These are phyloP conservation scores for Sabellastarte sp. DNA, from an alignment of 2,888 invertebrate genomes.

Conservation along the genomic window DNA sequence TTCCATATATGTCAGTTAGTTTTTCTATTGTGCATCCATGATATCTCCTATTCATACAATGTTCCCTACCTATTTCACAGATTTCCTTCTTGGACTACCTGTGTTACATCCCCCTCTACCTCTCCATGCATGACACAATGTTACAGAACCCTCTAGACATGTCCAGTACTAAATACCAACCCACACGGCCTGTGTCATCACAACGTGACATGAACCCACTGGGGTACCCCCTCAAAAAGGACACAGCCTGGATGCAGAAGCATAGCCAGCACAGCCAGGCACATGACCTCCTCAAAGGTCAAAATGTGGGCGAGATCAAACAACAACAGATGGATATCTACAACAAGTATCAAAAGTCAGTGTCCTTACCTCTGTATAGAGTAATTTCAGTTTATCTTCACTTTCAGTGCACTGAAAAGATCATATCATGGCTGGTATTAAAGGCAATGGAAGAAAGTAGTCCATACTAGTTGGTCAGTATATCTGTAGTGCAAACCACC, in stretches of 20 bases:
- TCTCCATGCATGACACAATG: conserved; percentile 59
- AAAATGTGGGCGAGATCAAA: conserved; percentile 32
- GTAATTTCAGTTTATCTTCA: neutral
- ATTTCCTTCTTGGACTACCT: conserved; percentile 57
- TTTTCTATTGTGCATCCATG: no score
- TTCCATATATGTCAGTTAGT: no score
- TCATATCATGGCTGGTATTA: no score
- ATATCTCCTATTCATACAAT: no score
- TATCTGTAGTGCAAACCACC: no score
- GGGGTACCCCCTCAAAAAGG: conserved; percentile 44
- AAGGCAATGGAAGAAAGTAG: no score
- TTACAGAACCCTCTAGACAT: conserved; percentile 55
- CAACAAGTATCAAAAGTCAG: conserved; percentile 34
- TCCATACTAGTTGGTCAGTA: no score
- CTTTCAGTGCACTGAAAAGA: no score
- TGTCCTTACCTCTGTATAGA: neutral
- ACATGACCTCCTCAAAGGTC: conserved; percentile 42
- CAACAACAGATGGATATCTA: conserved; percentile 39
- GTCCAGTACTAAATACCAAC: conserved; percentile 47
- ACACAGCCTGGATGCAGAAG: conserved; percentile 3
- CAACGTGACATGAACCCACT: conserved; percentile 57
- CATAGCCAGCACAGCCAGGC: conserved; percentile 36
- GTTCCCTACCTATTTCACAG: no score
- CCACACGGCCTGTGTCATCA: conserved; percentile 23
- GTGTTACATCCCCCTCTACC: conserved; percentile 56